These are phyloP conservation scores for Sarcophaga caerulescens DNA, from an alignment of 2,888 invertebrate species.

Conservation along the genomic window DNA sequence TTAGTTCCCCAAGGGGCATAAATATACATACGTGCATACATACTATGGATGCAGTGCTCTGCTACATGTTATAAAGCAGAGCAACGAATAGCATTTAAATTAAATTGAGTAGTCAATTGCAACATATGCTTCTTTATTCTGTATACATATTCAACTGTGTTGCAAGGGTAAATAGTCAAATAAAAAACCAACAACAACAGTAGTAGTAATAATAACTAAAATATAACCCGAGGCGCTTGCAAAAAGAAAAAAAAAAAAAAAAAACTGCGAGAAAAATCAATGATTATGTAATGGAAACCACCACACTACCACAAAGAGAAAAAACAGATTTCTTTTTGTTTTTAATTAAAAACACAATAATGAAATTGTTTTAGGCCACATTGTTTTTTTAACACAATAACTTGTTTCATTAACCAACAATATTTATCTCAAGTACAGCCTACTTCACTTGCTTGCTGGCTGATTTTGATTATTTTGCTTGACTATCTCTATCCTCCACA, in stretches of 20 bases:
- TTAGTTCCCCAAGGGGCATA: not conserved
- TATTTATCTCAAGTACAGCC: too few relatives aligned
- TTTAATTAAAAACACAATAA: not conserved
- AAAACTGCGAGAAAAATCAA: conserved; percentile 11
- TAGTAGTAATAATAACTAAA: not conserved
- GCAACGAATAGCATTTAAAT: not conserved
- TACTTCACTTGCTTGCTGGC: not conserved
- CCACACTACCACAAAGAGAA: not conserved
- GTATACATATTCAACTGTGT: not conserved
- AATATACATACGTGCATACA: too few relatives aligned
- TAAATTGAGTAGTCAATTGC: conserved; percentile 32
- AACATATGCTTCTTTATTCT: conserved; percentile 2
- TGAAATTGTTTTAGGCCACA: not conserved
- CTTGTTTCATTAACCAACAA: too few relatives aligned
- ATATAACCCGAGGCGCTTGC: not conserved
- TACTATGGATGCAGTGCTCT: not conserved
- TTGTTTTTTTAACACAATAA: too few relatives aligned
- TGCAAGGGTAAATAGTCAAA: conserved; percentile 35
- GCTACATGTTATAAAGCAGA: not conserved
- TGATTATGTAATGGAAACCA: conserved; percentile 20
- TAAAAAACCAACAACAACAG: not conserved
- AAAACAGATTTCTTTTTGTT: not conserved
- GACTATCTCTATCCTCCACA: conserved; percentile 1
- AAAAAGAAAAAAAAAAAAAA: not conserved
- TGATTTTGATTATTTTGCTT: not conserved